Conservation (phyloP, 1,140 invertebrate genomes). For the Diabrotica undecimpunctata region DNA sequence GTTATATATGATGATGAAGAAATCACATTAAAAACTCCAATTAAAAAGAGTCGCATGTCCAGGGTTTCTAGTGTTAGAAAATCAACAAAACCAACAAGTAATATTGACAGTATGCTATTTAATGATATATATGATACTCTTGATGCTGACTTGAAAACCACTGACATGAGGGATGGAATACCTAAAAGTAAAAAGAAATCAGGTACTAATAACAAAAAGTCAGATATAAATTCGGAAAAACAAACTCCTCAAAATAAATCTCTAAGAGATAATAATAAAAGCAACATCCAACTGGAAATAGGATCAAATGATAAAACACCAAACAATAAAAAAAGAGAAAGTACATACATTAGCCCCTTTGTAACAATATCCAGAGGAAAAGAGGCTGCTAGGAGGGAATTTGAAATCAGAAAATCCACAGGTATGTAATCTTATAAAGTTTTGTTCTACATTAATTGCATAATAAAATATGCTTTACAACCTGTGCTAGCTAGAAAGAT, state of each 20-base stretch:
- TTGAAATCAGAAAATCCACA: constrained; percentile 21
- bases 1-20: constrained; percentile 16
- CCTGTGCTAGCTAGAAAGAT: too few relatives aligned
- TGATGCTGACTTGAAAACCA: background rate
- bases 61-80: background rate
- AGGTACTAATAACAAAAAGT: background rate
- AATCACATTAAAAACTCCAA: constrained; percentile 11
- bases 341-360: constrained; percentile 41
- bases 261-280: background rate
- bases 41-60: constrained; percentile 2
- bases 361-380: constrained; percentile 43
- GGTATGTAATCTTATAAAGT: constrained; percentile 1
- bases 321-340: too few relatives aligned
- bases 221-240: background rate
- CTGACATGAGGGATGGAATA: background rate
- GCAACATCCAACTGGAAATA: background rate
- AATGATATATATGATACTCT: background rate
- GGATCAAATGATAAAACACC: too few relatives aligned
- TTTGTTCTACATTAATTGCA: background rate
- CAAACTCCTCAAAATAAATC: background rate
- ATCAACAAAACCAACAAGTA: background rate
- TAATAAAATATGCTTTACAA: too few relatives aligned
- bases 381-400: constrained; percentile 35
- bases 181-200: background rate
- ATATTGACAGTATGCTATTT: background rate